phyloP scores from a whole-genome alignment of 2,888 invertebrate species.

The Synergus gifuensis region DNA sequence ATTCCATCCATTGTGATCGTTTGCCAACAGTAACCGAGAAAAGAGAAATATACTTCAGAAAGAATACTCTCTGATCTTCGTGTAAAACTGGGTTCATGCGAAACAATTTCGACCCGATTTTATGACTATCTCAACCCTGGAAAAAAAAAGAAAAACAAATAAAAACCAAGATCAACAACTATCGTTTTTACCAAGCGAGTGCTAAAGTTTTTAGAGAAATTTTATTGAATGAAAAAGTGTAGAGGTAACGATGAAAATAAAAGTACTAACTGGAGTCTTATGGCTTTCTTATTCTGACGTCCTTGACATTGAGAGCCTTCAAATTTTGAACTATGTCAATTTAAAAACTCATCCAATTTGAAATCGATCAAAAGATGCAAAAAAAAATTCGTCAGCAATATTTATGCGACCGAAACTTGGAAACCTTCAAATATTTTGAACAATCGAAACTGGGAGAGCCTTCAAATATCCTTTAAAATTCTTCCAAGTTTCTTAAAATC shows the following conservation, averaged over 20 bases:
- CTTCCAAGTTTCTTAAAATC: no score
- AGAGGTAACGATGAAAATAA: neutral
- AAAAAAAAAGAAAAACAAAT: conserved; percentile 39
- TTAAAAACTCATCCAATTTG: no score
- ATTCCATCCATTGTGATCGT: conserved; percentile 5
- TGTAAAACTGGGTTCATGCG: conserved; percentile 14
- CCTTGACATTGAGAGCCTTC: neutral
- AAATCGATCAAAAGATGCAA: no score
- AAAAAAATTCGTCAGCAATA: no score
- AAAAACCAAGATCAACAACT: conserved; percentile 42
- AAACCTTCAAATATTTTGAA: no score
- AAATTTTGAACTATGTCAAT: neutral
- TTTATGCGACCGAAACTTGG: no score
- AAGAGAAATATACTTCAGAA: neutral
- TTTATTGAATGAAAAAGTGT: neutral
- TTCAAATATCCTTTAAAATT: no score
- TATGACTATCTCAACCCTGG: neutral
- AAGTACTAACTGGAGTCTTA: neutral
- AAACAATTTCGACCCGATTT: conserved; percentile 21
- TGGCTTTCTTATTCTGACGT: neutral
- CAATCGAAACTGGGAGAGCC: no score
- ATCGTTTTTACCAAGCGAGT: neutral
- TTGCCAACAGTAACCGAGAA: neutral
- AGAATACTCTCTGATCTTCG: neutral
- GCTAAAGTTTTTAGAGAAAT: neutral